Percentiles rank a stretch among this genome's conserved stretches.
phyloP scores from a whole-genome alignment of 2,888 invertebrate genomes.

The Mythimna albipuncta region DNA sequence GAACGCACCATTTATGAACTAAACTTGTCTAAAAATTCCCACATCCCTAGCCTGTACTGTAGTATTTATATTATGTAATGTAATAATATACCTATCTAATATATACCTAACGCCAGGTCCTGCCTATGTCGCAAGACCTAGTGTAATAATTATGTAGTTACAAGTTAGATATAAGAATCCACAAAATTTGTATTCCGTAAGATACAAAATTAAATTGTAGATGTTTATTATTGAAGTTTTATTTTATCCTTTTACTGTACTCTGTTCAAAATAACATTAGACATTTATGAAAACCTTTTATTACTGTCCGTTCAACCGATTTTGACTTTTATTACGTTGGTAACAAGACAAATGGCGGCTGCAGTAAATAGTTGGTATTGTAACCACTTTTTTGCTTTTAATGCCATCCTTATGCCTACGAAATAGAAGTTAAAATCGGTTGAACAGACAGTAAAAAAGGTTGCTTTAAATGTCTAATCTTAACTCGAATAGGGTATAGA shows the following conservation, averaged over 20 bases:
- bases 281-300: too few species aligned
- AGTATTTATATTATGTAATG: conserved; percentile 56
- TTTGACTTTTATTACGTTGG: too few species aligned
- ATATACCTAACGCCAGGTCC: conserved; percentile 26
- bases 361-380: too few species aligned
- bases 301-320: too few species aligned
- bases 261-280: too few species aligned
- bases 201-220: conserved; percentile 74
- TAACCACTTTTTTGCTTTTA: too few species aligned
- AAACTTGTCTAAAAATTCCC: conserved; percentile 40
- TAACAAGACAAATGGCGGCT: too few species aligned
- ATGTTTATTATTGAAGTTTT: conserved; percentile 62
- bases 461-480: too few species aligned
- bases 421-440: too few species aligned
- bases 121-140: conserved; percentile 16
- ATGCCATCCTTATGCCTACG: too few species aligned
- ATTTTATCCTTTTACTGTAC: conserved; percentile 28
- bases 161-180: conserved; percentile 62
- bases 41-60: conserved; percentile 31
- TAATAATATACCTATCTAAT: conserved; percentile 38
- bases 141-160: conserved; percentile 49
- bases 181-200: conserved; percentile 79
- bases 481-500: too few species aligned
- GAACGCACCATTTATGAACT: neutral
- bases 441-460: too few species aligned